Evolutionary conservation across 1,140 invertebrate species (phyloP).

Genomic region (Drosophila willistoni): DNA sequence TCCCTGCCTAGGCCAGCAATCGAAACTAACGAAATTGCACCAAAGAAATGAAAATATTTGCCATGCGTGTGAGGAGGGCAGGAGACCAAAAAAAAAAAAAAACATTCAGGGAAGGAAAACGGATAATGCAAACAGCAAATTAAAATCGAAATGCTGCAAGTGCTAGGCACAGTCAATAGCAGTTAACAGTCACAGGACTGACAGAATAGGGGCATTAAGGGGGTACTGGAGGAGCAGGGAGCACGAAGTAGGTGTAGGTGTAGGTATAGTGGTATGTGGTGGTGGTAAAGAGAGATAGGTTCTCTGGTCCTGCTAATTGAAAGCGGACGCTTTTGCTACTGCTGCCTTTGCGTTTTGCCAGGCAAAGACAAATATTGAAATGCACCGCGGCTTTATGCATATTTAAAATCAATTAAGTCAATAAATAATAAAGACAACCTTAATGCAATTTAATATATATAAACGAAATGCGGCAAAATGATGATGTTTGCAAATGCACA

Average conservation of each 20-base stretch:
- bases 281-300: background rate
- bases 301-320: constrained; percentile 65
- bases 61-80: constrained; percentile 57
- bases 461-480: constrained; percentile 43
- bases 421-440: constrained; percentile 76
- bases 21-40: constrained; percentile 70
- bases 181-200: too few species aligned
- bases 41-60: constrained; percentile 73
- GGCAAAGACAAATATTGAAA: constrained; percentile 82
- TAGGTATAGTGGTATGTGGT: background rate
- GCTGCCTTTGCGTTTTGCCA: constrained; percentile 67
- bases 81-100: constrained; percentile 29
- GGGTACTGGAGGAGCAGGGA: background rate
- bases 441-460: constrained; percentile 75
- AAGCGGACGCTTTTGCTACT: constrained; percentile 50
- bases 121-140: constrained; percentile 75
- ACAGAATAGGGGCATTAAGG: too few species aligned
- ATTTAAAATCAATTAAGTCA: constrained; percentile 83
- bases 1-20: background rate
- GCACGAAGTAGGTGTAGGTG: too few species aligned
- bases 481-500: constrained; percentile 37
- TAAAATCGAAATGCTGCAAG: constrained; percentile 56
- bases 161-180: background rate
- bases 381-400: constrained; percentile 79
- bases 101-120: background rate